These are phyloP conservation scores for Mamestra configurata DNA, from an alignment of 1,140 invertebrate species.

Conservation along the genomic window DNA sequence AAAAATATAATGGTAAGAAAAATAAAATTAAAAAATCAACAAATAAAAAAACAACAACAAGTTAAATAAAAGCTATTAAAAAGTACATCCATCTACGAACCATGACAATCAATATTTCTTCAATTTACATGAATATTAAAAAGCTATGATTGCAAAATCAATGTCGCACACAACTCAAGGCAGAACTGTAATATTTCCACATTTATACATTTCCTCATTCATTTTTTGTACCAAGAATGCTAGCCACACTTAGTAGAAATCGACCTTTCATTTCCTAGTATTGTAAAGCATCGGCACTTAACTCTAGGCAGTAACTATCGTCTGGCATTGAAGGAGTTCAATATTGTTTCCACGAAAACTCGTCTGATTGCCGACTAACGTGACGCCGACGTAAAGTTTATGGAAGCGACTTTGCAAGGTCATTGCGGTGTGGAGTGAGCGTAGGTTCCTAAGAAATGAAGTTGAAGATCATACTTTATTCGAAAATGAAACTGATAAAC, in stretches of 20 bases:
- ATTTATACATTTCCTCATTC: not conserved
- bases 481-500: too few species aligned
- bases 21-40: too few species aligned
- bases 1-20: too few species aligned
- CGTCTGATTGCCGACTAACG: conserved; percentile 19
- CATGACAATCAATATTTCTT: too few species aligned
- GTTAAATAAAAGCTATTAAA: too few species aligned
- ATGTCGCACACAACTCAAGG: too few species aligned
- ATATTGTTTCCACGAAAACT: conserved; percentile 22
- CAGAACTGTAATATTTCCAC: not conserved
- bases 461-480: too few species aligned
- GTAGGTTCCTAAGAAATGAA: too few species aligned
- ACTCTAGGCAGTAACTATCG: not conserved
- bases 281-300: conserved; percentile 16
- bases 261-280: conserved; percentile 11
- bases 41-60: too few species aligned
- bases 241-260: not conserved
- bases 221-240: not conserved
- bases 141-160: too few species aligned
- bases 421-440: not conserved
- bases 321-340: conserved; percentile 36
- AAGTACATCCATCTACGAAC: too few species aligned
- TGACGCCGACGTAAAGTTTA: not conserved
- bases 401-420: conserved; percentile 15
- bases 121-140: too few species aligned